Base-by-base conservation (phyloP, 2,888 invertebrate species). In the Drosophila paranaensis region DNA sequence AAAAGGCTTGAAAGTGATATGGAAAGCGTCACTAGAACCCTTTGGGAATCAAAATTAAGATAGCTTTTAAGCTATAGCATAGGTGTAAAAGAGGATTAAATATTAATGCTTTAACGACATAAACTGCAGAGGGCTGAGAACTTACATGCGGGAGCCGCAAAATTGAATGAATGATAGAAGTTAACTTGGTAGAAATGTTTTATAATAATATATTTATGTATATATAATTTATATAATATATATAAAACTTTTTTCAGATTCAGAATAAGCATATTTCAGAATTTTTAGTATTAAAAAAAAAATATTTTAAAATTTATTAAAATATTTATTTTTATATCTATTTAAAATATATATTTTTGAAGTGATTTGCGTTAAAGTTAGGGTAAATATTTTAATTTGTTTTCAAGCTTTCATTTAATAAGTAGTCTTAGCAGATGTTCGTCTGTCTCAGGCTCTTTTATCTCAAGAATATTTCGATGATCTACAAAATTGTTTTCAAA, bases 21-120 rank as follows among this genome's bases (percentile, higher is more conserved):
- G 27, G 25, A 55, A 60, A 43, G 33, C 48, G 25, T 10, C 20
- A 50, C 30, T 39, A 61, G 61, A 61, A 61, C 35, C 35, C 13
- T 54, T 33, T 33, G 33, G 11, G 25, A 39, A 10, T 37, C 11
- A 25, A 9, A 45, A 37, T 25, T 10, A 3, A 13, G 16, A 0
- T 27, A 40, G 30, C n/a, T 54, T 40, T n/a, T 16, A n/a, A 27
- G 14, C 37, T 14, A 2, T 20, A 20, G 20, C 20, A 20, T 20
- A 11, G 27, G 11, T n/a, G n/a, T 39, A 27, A 8, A n/a, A 6
- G 6, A 8, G 50, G 13, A 1, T 10, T 40, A 30, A 16, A 13
- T 27, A 16, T 30, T 33, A 33, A 33, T 33, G 8, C 6, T 6
- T 30, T 8, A 6, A 30, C 6, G 8, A 2, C 30, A 33, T 33